Base-by-base conservation (phyloP, 2,888 invertebrate species). In the Darwinula stevensoni region DNA sequence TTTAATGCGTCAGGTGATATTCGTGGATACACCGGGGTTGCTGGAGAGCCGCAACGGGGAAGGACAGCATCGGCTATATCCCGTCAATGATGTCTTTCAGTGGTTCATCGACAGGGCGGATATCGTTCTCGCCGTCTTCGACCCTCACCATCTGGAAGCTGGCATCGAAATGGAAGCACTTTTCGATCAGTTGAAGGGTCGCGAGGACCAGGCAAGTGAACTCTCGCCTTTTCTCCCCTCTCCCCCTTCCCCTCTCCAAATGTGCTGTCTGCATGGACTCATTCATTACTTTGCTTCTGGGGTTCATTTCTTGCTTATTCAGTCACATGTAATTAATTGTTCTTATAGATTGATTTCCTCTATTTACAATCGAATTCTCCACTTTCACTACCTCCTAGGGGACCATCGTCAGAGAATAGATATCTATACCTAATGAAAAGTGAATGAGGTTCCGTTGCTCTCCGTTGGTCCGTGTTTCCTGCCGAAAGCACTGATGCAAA, bases 51-150 rank as follows among this genome's bases (percentile, higher is more conserved):
- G 80, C 40, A 80, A 84, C 52, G 78, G 80, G 57, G 74, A 80
- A 31, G 82, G 22, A 22, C 9, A 22, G n/a, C 22, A 84, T 31
- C 65, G 84, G 32, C 65, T 80, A 36, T 86, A 86, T 47, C 82
- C 86, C 33, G 84, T 84, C 56, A 84, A 84, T 48, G 84, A 86
- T 48, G 86, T 82, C 31, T 82, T 82, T 48, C 82, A 84, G 52
- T 88, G 86, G 86, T 86, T 88, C 56, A 84, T 86, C 45, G 84
- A 86, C 53, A 65, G 84, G 37, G 84, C 86, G 15, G 84, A 86
- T 50, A 74, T 86, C 42, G 84, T 88, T 48, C 82, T 86, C 57
- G 62, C 88, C 35, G 74, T 86, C 17, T 86, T 86, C 50, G 88
- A 88, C 56, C 84, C 86, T 36, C 73, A 80, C 18, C 86, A 86